phyloP scores from a whole-genome alignment of 2,797 vertebrate species.

The Prionace glauca region DNA sequence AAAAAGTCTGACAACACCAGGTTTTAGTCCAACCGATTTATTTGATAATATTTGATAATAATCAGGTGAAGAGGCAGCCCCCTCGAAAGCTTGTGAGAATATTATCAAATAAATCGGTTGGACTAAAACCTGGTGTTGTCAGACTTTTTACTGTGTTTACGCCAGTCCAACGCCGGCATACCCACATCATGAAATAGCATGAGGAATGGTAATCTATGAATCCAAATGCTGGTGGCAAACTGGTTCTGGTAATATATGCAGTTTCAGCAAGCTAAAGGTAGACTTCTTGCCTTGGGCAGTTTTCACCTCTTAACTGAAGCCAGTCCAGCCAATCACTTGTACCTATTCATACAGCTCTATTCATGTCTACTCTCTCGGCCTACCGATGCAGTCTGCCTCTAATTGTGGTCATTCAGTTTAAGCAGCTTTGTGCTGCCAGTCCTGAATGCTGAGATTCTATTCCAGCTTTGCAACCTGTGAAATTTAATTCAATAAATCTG shows the following conservation, averaged over 20 bases:
- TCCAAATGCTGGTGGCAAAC: neutral
- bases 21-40: no score
- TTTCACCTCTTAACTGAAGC: neutral
- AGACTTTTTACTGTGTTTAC: no score
- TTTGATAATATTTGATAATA: no score
- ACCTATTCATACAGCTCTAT: neutral
- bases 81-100: no score
- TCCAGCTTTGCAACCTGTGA: neutral
- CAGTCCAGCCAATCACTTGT: neutral
- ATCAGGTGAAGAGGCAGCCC: no score
- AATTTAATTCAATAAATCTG: neutral
- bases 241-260: neutral
- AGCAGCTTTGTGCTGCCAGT: neutral
- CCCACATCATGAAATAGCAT: no score
- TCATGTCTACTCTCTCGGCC: neutral
- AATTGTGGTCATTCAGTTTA: neutral
- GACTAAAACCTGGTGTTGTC: no score
- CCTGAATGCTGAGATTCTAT: neutral
- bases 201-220: neutral
- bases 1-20: no score
- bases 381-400: neutral
- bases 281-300: neutral
- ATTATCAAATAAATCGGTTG: no score
- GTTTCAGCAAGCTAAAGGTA: neutral
- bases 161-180: no score